Percentiles rank a stretch among this genome's conserved stretches.
These are phyloP conservation scores for Origma solitaria DNA, from an alignment of 2,113 vertebrate genomes.

Conservation along the genomic window DNA sequence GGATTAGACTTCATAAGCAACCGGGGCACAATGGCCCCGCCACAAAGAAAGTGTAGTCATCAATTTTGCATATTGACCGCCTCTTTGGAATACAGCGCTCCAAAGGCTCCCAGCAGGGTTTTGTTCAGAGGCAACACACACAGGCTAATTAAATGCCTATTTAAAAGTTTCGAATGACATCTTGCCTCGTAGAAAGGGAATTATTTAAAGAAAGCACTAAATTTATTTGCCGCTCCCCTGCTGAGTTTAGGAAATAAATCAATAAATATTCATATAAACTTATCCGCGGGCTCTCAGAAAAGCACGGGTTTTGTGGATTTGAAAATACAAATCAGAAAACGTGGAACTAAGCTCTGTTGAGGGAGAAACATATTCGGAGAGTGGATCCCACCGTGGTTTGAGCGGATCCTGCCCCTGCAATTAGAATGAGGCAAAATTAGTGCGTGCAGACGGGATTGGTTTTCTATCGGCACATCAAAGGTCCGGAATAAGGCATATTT, in stretches of 20 bases:
- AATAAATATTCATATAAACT: constrained; percentile 82
- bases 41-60: constrained; percentile 87
- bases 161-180: constrained; percentile 85
- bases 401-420: not conserved
- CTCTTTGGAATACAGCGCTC: constrained; percentile 75
- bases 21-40: constrained; percentile 79
- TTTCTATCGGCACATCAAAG: not conserved
- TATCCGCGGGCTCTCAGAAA: constrained; percentile 43
- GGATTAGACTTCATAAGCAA: constrained; percentile 97
- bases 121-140: constrained; percentile 78
- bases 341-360: not conserved
- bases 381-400: not conserved
- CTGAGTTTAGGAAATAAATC: constrained; percentile 76
- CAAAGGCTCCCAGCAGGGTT: constrained; percentile 71
- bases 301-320: not conserved
- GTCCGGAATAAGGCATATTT: not conserved
- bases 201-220: constrained; percentile 80
- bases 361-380: not conserved
- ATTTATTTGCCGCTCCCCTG: constrained; percentile 76
- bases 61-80: constrained; percentile 88
- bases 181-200: constrained; percentile 77
- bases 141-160: constrained; percentile 89
- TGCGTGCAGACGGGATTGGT: not conserved
- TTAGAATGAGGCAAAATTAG: not conserved
- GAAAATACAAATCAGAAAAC: constrained; percentile 31